Evolutionary conservation across 2,113 vertebrate species (phyloP), one percentile per base, ranked within the genome.

Genomic region (Speoplatyrhinus poulsoni): DNA sequence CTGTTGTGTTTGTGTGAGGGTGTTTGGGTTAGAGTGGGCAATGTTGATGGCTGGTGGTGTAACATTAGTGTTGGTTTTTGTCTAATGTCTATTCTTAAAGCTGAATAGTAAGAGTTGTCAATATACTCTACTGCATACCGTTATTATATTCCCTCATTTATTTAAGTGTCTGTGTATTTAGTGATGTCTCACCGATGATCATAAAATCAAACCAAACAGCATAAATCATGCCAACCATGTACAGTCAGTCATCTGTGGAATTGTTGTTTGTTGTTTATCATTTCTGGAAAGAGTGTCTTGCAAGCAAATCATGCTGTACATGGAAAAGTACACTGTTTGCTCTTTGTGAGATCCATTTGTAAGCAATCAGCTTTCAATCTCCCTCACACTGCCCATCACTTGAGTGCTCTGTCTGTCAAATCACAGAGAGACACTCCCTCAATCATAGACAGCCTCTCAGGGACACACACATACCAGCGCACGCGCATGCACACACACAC

Each of bases 321-420:
- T 67, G 4, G 4, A 62, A 61, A 46, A 66, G 67, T 12, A 10
- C 55, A 62, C n/a, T 36, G 17, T 73, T 85, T 73, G 59, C 36
- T 17, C 15, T 69, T 80, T 63, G 61, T 19, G 61, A 64, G 46
- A 75, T 69, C 46, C 9, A 70, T 70, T 70, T 63, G 36, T 55
- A 71, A 60, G 16, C 4, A 12, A 19, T 56, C 47, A 16, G 4
- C 57, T 54, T 49, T 47, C 32, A 53, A 5, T 58, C 49, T 55
- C 56, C 49, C 57, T 17, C 36, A 52, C 47, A 5, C 19, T 16
- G 17, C 56, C 63, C 54, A 32, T 76, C 62, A 54, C 36, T 53
- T 49, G 11, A 41, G 13, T 26, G 49, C 47, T 17, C 56, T 71
- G 50, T 46, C 60, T 62, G 49, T 75, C 53, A 66, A 53, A 63